phyloP scores from a whole-genome alignment of 2,113 vertebrate species.

The Aplodontia rufa region DNA sequence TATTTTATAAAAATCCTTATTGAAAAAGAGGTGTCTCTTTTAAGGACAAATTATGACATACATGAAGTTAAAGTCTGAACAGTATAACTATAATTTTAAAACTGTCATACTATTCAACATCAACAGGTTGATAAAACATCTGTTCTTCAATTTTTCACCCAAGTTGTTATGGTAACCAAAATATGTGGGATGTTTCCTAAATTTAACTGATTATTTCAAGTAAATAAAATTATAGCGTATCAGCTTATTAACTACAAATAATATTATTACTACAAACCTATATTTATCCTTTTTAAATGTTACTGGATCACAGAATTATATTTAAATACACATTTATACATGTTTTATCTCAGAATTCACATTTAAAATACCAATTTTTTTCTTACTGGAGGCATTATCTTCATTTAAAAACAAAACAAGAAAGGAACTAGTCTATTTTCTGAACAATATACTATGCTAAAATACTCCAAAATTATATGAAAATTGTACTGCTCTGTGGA shows the following conservation, averaged over 20 bases:
- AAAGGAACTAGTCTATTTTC: background rate
- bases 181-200: slow-evolving; percentile 69
- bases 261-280: slow-evolving; percentile 65
- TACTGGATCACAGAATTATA: slow-evolving; percentile 46
- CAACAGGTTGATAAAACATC: slow-evolving; percentile 75
- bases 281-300: slow-evolving; percentile 65
- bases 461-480: background rate
- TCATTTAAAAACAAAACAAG: slow-evolving; percentile 53
- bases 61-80: slow-evolving; percentile 65
- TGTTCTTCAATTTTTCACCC: slow-evolving; percentile 72
- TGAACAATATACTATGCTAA: background rate
- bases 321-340: slow-evolving; percentile 38
- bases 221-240: slow-evolving; percentile 74
- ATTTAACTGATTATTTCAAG: slow-evolving; percentile 78
- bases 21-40: slow-evolving; percentile 32
- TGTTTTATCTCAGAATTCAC: slow-evolving; percentile 34
- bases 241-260: slow-evolving; percentile 68
- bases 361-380: slow-evolving; percentile 29
- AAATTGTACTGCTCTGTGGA: background rate
- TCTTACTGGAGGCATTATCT: background rate
- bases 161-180: slow-evolving; percentile 78
- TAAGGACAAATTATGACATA: slow-evolving; percentile 49
- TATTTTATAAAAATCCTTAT: slow-evolving; percentile 39
- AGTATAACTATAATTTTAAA: slow-evolving; percentile 62
- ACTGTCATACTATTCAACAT: slow-evolving; percentile 64